Percentiles rank a stretch among this genome's conserved stretches.
These are phyloP conservation scores for Porites lutea DNA, from an alignment of 64 coral and sea anemone species.

Conservation along the genomic window DNA sequence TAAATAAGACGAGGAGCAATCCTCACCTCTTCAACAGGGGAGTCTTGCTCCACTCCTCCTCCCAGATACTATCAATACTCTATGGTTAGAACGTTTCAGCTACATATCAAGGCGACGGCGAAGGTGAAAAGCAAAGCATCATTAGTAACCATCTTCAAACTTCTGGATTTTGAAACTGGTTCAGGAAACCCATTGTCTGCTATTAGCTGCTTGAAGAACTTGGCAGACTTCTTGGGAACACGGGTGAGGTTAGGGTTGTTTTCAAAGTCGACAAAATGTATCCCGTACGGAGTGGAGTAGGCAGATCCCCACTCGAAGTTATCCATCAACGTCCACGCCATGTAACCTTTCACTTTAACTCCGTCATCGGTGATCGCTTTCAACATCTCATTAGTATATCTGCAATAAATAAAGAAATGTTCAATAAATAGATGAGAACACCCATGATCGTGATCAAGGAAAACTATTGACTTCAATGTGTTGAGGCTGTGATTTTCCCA, in stretches of 20 bases:
- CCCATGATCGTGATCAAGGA: too few species aligned
- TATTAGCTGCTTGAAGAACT: conserved; percentile 64
- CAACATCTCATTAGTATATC: conserved; percentile 88
- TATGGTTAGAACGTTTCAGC: too few species aligned
- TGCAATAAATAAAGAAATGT: not conserved
- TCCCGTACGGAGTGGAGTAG: conserved; percentile 68
- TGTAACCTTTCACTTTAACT: conserved; percentile 80
- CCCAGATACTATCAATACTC: too few species aligned
- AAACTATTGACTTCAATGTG: too few species aligned
- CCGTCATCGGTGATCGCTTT: conserved; percentile 78
- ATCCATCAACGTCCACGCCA: conserved; percentile 97
- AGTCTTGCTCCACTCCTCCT: too few species aligned
- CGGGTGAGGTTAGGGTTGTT: conserved; percentile 65
- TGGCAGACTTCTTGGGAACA: conserved; percentile 76
- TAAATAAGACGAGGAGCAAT: too few species aligned
- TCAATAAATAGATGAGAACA: too few species aligned
- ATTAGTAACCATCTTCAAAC: not conserved
- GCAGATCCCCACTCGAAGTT: conserved; percentile 87
- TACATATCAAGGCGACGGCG: not conserved
- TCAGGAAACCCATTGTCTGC: conserved; percentile 67
- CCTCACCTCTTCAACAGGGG: too few species aligned
- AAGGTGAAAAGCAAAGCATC: not conserved
- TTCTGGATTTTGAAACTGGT: not conserved
- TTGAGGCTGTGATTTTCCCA: too few species aligned
- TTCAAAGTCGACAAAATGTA: conserved; percentile 70